These are phyloP conservation scores for Sigmodon hispidus DNA, from an alignment of 2,113 vertebrate species.

Conservation along the genomic window DNA sequence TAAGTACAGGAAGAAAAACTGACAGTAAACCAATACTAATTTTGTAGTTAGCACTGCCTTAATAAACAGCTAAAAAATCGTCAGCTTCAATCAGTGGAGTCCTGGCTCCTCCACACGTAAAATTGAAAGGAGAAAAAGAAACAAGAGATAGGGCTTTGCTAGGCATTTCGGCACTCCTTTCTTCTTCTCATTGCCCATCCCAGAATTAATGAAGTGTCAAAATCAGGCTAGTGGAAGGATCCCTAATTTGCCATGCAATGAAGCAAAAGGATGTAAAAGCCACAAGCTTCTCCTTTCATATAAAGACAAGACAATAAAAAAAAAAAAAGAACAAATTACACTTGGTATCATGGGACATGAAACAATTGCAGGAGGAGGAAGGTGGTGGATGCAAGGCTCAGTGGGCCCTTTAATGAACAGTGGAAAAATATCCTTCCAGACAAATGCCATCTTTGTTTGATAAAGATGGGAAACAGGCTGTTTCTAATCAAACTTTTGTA, in stretches of 20 bases:
- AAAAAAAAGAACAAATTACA: conserved; percentile 47
- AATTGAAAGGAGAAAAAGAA: conserved; percentile 18
- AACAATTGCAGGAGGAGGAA: conserved; percentile 64
- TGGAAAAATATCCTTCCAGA: conserved; percentile 71
- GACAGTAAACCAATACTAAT: conserved; percentile 28
- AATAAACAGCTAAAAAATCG: conserved; percentile 25
- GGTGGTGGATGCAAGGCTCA: conserved; percentile 41
- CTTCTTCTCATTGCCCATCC: background rate
- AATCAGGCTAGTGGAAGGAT: conserved; percentile 44
- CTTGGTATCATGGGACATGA: conserved; percentile 36
- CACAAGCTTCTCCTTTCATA: conserved; percentile 26
- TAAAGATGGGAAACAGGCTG: conserved; percentile 46
- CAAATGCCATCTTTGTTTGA: conserved; percentile 37
- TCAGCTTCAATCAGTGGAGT: background rate
- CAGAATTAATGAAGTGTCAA: conserved; percentile 70
- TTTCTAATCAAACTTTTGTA: conserved; percentile 68
- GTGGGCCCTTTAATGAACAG: conserved; percentile 70
- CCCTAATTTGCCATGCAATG: conserved; percentile 63
- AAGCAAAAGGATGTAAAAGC: conserved; percentile 55
- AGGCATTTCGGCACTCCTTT: background rate
- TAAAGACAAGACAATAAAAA: conserved; percentile 25
- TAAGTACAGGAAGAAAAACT: conserved; percentile 17
- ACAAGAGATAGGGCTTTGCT: background rate
- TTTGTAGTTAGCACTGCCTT: conserved; percentile 26
- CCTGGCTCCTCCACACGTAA: background rate